A percentile compares a stretch with the other conserved stretches of the same genome.
Conservation (phyloP, 2,888 invertebrate genomes). For the Pelosia muscerda region DNA sequence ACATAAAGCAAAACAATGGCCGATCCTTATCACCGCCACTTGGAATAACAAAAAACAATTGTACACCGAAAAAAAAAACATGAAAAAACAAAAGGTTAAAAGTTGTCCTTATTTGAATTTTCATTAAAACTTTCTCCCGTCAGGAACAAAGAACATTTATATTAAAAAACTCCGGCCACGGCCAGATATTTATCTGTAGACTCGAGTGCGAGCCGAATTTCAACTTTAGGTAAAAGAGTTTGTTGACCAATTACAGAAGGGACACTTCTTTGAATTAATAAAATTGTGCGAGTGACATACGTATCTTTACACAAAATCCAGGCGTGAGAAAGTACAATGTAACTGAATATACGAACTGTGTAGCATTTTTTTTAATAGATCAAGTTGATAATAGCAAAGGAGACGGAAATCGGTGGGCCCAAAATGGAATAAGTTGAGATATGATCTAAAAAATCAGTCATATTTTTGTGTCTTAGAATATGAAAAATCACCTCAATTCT, state of each 20-base stretch:
- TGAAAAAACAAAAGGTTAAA: constrained; percentile 77
- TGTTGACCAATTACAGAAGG: constrained; percentile 54
- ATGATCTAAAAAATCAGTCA: too few species aligned
- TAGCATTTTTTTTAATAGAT: too few species aligned
- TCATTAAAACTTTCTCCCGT: constrained; percentile 84
- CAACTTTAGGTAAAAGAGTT: constrained; percentile 74
- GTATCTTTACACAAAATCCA: too few species aligned
- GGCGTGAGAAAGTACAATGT: too few species aligned
- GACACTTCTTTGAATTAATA: constrained; percentile 38
- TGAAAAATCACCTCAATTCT: too few species aligned
- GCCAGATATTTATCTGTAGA: constrained; percentile 87
- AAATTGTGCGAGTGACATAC: too few species aligned
- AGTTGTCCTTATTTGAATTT: constrained; percentile 85
- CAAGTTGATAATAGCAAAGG: too few species aligned
- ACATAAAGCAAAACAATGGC: constrained; percentile 49
- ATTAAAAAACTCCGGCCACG: constrained; percentile 85
- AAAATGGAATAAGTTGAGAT: too few species aligned
- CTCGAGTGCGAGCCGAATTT: constrained; percentile 84
- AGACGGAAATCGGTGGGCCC: too few species aligned
- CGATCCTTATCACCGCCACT: constrained; percentile 63
- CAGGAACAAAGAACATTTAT: constrained; percentile 87
- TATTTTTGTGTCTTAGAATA: too few species aligned
- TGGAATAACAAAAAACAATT: constrained; percentile 76
- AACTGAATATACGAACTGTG: too few species aligned
- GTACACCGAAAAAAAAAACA: constrained; percentile 69